phyloP scores from a whole-genome alignment of 2,797 vertebrate genomes.

The Sciurus carolinensis region DNA sequence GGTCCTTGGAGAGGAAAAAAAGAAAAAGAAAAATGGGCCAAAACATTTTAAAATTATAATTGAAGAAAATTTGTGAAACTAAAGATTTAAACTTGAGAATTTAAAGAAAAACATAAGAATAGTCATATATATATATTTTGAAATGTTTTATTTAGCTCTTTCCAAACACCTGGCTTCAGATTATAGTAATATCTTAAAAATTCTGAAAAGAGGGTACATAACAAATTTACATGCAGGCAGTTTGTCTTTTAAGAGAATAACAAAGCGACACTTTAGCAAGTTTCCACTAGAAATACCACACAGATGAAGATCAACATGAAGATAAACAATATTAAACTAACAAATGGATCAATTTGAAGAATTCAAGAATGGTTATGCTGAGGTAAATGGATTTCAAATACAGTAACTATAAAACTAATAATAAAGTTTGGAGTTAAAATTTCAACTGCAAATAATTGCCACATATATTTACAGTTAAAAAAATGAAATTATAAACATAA shows the following conservation, averaged over 20 bases:
- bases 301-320: background rate
- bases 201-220: background rate
- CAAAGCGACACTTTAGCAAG: background rate
- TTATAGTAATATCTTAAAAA: background rate
- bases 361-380: background rate
- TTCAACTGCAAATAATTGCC: background rate
- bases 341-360: background rate
- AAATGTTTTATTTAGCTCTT: background rate
- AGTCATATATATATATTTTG: background rate
- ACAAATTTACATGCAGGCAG: background rate
- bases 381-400: background rate
- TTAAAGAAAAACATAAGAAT: background rate
- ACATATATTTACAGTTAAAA: background rate
- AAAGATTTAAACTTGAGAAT: background rate
- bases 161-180: background rate
- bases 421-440: background rate
- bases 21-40: background rate
- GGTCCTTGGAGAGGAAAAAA: background rate
- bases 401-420: background rate
- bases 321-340: background rate
- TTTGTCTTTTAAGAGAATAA: background rate
- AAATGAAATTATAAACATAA: slow-evolving; percentile 18
- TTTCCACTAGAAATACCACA: background rate
- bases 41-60: background rate
- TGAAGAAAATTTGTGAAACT: slow-evolving; percentile 41